Evolutionary conservation across 2,113 vertebrate genomes (phyloP), one percentile per base, ranked within the genome.

Genomic region (Donacobius atricapilla): DNA sequence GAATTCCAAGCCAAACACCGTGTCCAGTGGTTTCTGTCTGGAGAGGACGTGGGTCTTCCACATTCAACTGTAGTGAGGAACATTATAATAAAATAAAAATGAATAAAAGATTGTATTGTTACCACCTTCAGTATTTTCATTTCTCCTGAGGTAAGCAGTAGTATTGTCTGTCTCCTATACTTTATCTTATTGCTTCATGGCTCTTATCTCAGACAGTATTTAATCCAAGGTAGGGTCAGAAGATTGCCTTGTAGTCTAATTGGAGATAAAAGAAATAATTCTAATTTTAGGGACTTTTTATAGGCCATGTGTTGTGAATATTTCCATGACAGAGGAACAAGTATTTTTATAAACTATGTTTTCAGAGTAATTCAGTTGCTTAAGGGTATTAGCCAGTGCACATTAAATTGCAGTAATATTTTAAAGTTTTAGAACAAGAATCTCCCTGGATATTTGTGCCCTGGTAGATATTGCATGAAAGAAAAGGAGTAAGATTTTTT

Each of bases 401-500:
- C 63, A 60, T 73, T 89, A 81, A 94, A 88, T 84, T 78, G 73
- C 50, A 86, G 63, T 56, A 89, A 71, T 11, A 51, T 86, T 92
- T 83, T 88, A 35, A 95, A 90, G 61, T 39, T 93, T 91, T 84
- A 64, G 70, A 94, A 83, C 40, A 90, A 72, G 63, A 64, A 78
- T 82, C 20, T 92, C 65, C 58, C 79, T 77, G 54, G 64, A 23
- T 86, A 75, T 68, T 57, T 94, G 64, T 83, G 65, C 76, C 45
- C 27, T 77, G 25, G 83, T 90, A 83, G 87, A 89, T 87, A 80
- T 5, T 61, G 47, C 57, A 66, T 65, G 83, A 94, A 73, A 64
- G 39, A 84, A 89, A 87, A 78, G 24, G 13, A 83, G 77, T 84
- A 33, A 63, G 45, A 51, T n/a, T 21, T 61, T 83, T 91, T 83